Evolutionary conservation across 2,888 invertebrate species (phyloP), one percentile per base, ranked within the genome.

Genomic region (Limenitis camilla): DNA sequence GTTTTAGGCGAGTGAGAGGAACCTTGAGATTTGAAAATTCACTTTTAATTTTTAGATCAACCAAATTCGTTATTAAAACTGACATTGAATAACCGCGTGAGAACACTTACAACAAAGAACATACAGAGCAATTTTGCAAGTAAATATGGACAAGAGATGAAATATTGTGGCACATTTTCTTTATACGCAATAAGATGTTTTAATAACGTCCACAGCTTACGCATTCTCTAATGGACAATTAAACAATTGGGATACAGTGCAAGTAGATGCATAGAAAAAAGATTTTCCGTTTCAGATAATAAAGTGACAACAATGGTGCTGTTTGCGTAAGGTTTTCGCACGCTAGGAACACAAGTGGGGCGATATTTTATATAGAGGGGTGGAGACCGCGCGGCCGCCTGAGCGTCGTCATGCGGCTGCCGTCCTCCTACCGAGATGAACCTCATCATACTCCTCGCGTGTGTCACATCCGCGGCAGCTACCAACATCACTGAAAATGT

Each of bases 261-360:
- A 70, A 72, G 76, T 74, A 72, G 70, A 69, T 71, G 74, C 63
- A 68, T 69, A 78, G 80, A 85, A 86, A 81, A 85, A 85, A 86
- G 87, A 87, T 87, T 86, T 86, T 84, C 86, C 85, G 83, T 85
- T 80, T 84, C 80, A 86, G 87, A 86, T 85, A 87, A 83, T 85
- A 75, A 78, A 82, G 83, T 82, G 85, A 84, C 84, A 85, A 86
- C 86, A 87, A 87, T 87, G 66, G 82, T 57, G 65, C 59, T 60
- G 72, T 74, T 86, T 85, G 78, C 83, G 85, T 74, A 86, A 87
- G 71, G 58, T 61, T 51, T 78, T 82, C 85, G 76, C 85, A 85
- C 84, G 84, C 67, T 69, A 70, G 69, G 70, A 68, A 63, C 67
- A 66, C 60, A 74, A 82, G 86, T 84, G 86, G 85, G 86, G 86